phyloP scores from a whole-genome alignment of 2,113 vertebrate species.

The Leucopsar rothschildi region DNA sequence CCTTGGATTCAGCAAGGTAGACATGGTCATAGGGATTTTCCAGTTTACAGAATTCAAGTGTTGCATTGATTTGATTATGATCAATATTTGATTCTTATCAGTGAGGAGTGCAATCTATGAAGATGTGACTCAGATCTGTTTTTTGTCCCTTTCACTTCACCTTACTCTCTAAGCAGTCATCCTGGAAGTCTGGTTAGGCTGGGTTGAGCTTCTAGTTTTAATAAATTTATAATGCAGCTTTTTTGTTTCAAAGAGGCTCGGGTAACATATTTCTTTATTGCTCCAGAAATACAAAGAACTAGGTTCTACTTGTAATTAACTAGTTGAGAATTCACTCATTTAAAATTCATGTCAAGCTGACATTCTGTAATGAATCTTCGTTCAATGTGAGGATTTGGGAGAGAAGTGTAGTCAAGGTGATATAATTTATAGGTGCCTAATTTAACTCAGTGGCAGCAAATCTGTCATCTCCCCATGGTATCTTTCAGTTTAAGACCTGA shows the following conservation, averaged over 20 bases:
- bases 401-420: constrained; percentile 14
- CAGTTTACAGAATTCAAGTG: neutral
- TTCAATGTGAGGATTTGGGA: neutral
- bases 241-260: neutral
- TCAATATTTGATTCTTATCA: neutral
- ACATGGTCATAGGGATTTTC: neutral
- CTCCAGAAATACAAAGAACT: neutral
- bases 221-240: neutral
- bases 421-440: constrained; percentile 42
- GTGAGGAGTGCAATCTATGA: neutral
- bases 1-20: neutral
- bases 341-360: constrained; percentile 47
- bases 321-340: constrained; percentile 25
- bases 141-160: neutral
- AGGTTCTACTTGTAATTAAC: constrained; percentile 30
- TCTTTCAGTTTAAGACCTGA: neutral
- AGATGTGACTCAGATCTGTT: neutral
- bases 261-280: neutral
- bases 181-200: neutral
- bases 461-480: neutral
- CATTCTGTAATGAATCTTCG: constrained; percentile 13
- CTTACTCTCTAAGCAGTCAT: neutral
- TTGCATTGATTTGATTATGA: neutral
- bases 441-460: constrained; percentile 21
- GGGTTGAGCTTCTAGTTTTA: neutral